Conservation (phyloP, 1,140 invertebrate species). For the Lordiphosa stackelbergi region DNA sequence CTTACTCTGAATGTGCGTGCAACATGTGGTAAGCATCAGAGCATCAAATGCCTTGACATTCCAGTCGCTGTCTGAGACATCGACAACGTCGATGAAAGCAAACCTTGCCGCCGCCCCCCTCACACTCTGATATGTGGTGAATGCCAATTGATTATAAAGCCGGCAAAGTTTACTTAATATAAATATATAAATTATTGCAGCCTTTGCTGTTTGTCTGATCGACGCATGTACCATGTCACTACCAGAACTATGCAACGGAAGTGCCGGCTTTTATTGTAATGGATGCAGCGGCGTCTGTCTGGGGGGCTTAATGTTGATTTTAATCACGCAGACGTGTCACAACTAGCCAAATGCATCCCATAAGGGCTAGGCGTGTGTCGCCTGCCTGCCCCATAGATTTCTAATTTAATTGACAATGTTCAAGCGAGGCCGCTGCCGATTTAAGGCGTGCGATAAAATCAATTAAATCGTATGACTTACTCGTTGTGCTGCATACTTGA, state of each 20-base stretch:
- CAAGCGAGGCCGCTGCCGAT: constrained; percentile 34
- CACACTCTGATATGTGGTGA: constrained; percentile 1
- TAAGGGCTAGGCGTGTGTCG: constrained; percentile 5
- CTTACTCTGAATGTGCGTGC: constrained; percentile 15
- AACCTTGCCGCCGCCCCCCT: constrained; percentile 21
- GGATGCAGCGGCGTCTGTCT: constrained; percentile 3
- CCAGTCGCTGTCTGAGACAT: constrained; percentile 1
- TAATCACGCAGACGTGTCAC: constrained; percentile 47
- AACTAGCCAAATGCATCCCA: constrained; percentile 39
- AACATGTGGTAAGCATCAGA: constrained; percentile 18
- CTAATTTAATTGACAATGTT: constrained; percentile 47
- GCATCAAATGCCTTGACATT: too few relatives aligned
- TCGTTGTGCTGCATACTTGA: constrained; percentile 32
- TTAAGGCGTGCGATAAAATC: constrained; percentile 48
- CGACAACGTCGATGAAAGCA: not conserved
- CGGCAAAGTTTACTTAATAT: too few relatives aligned
- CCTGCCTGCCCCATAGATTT: constrained; percentile 21
- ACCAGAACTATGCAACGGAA: constrained; percentile 29
- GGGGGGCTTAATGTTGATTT: constrained; percentile 49
- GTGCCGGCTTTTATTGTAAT: constrained; percentile 42
- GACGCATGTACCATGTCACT: too few relatives aligned
- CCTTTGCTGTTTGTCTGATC: not conserved
- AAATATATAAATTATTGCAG: too few relatives aligned
- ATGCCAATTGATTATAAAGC: constrained; percentile 38
- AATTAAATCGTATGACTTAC: constrained; percentile 52